Conservation (phyloP, 1,140 invertebrate species). For the Aphaenogaster floridana region DNA sequence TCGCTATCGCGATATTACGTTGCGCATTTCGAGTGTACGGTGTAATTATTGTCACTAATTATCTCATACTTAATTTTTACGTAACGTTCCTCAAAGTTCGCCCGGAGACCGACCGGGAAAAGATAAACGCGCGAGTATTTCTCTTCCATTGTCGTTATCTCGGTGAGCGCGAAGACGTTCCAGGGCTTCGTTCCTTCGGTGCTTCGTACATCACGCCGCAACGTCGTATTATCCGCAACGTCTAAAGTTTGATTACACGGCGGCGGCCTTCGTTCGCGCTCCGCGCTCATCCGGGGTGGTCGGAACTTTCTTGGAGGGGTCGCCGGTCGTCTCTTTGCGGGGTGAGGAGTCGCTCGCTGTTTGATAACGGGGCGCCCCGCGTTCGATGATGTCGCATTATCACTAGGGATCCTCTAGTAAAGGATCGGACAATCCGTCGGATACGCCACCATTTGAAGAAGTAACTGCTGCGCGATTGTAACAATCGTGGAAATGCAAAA, state of each 20-base stretch:
- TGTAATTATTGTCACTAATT: neutral
- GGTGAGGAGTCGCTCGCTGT: too few relatives aligned
- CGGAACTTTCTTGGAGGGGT: neutral
- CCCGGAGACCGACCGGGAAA: neutral
- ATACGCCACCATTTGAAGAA: too few relatives aligned
- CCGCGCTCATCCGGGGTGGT: neutral
- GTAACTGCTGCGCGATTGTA: too few relatives aligned
- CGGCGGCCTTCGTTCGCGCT: neutral
- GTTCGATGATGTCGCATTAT: neutral
- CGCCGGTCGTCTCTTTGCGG: neutral
- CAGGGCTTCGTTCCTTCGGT: neutral
- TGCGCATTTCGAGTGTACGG: neutral
- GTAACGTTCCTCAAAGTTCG: neutral
- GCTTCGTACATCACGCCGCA: slow-evolving; percentile 11
- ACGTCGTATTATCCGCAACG: slow-evolving; percentile 30
- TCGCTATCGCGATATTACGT: neutral
- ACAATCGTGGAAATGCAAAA: too few relatives aligned
- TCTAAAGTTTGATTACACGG: slow-evolving; percentile 51
- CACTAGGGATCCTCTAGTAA: too few relatives aligned
- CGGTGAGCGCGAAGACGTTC: neutral
- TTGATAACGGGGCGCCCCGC: neutral
- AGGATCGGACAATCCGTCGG: too few relatives aligned
- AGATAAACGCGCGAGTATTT: neutral
- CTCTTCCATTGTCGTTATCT: slow-evolving; percentile 5
- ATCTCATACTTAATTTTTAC: neutral